Evolutionary conservation across 2,797 vertebrate species (phyloP), one percentile per base, ranked within the genome.

Genomic region (Enteromius unitaeniatus): DNA sequence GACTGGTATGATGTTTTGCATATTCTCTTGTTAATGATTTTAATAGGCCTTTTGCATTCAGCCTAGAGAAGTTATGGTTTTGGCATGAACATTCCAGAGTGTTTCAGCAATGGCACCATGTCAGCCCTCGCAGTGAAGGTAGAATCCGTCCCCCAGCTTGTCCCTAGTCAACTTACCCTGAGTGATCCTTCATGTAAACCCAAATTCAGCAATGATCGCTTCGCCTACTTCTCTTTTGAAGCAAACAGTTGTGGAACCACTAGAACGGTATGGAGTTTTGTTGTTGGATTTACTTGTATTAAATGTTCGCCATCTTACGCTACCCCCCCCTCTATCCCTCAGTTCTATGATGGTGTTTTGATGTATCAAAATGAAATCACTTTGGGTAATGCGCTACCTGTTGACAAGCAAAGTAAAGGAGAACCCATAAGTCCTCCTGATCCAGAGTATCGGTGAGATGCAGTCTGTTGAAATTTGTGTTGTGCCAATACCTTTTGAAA

Each of bases 51-150:
- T n/a, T 47, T 6, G 13, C 23, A 9, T 28, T 28, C 9, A 3
- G 42, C 23, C 4, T 19, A 3, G 69, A 28, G 9, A 21, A 6
- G 47, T 28, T 1, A 28, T 31, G 17, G 11, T 15, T 55, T 75
- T 55, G 11, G 1, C 19, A 1, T n/a, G 1, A 55, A 3, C 47
- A 69, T 58, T 68, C 49, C 49, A 97, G 97, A 84, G 3, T 99
- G 96, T 83, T 89, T 93, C 31, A 73, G 95, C 11, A 95, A 95
- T 82, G 96, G 96, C 8, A 96, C 95, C 0, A 92, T 96, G 62
- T 89, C 91, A 0, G 89, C 95, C 8, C 81, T 94, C 15, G 95
- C 94, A 58, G 64, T 95, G 23, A 97, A 95, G 81, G 82, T 95
- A 47, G 89, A 90, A 60, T 94, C 94, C 0, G 81, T 92, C 13